Conservation (phyloP, 2,888 invertebrate species). For the Lampropteryx suffumata region DNA sequence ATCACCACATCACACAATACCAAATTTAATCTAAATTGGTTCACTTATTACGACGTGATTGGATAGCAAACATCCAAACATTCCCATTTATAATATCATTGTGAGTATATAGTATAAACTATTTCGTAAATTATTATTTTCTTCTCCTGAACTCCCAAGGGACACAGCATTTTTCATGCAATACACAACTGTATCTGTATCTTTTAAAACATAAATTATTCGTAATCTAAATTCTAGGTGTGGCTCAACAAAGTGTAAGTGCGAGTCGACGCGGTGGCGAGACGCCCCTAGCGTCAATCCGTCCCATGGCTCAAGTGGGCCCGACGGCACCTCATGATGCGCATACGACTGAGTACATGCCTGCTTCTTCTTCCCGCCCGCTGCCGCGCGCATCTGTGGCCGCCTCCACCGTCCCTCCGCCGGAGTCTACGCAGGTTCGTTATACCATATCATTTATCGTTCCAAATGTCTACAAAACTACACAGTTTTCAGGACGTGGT, state of each 20-base stretch:
- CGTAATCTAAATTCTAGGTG: conserved; percentile 46
- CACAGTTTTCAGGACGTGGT: too few species aligned
- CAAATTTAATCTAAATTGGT: too few species aligned
- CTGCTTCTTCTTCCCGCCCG: conserved; percentile 89
- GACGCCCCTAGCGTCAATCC: conserved; percentile 94
- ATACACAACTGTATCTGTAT: neutral
- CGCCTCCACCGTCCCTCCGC: conserved; percentile 84
- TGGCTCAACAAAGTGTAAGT: conserved; percentile 75
- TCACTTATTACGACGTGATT: too few species aligned
- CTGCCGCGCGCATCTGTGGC: conserved; percentile 84
- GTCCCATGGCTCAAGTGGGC: conserved; percentile 93
- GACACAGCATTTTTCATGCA: too few species aligned
- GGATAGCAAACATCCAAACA: too few species aligned
- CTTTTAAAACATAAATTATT: neutral
- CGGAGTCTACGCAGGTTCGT: conserved; percentile 67
- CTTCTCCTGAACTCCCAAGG: too few species aligned
- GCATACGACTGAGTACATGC: conserved; percentile 90
- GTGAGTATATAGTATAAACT: too few species aligned
- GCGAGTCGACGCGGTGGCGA: conserved; percentile 88
- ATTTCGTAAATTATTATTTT: too few species aligned
- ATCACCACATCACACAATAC: too few species aligned
- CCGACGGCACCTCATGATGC: conserved; percentile 88
- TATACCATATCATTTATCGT: neutral
- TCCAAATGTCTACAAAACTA: too few species aligned
- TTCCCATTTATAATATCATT: too few species aligned